These are phyloP conservation scores for Amphiura filiformis DNA, from an alignment of 35 echinoderm and acorn worm species.

Conservation along the genomic window DNA sequence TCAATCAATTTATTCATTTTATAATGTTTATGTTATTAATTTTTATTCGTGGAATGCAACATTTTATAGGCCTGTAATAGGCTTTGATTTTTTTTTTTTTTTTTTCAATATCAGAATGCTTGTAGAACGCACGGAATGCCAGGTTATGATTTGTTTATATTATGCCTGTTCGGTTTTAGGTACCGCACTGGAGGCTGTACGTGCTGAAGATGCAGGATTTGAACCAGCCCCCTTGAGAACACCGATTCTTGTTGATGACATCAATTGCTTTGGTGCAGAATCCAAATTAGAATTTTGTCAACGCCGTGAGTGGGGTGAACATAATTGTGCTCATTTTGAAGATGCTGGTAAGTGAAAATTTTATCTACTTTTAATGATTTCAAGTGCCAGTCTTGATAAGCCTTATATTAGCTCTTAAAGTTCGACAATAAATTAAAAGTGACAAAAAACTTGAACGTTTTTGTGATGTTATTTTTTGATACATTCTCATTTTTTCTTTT, in stretches of 20 bases:
- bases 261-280: conserved; percentile 71
- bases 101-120: background rate
- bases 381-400: background rate
- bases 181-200: conserved; percentile 52
- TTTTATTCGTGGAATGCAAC: no score
- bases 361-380: background rate
- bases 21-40: no score
- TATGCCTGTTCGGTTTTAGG: no score
- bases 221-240: background rate
- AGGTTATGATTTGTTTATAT: no score
- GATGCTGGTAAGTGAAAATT: conserved; percentile 71
- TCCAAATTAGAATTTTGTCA: conserved; percentile 74
- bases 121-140: background rate
- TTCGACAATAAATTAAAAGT: background rate
- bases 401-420: background rate
- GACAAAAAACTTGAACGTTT: background rate
- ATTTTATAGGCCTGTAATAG: no score
- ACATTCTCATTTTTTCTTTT: background rate
- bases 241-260: conserved; percentile 68
- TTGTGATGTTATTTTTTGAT: background rate
- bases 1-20: background rate
- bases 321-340: conserved; percentile 84
- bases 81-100: background rate
- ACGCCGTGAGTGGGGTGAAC: conserved; percentile 56
- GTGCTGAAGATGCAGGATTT: conserved; percentile 25